phyloP scores from a whole-genome alignment of 2,888 invertebrate species.

The Hyposoter didymator region DNA sequence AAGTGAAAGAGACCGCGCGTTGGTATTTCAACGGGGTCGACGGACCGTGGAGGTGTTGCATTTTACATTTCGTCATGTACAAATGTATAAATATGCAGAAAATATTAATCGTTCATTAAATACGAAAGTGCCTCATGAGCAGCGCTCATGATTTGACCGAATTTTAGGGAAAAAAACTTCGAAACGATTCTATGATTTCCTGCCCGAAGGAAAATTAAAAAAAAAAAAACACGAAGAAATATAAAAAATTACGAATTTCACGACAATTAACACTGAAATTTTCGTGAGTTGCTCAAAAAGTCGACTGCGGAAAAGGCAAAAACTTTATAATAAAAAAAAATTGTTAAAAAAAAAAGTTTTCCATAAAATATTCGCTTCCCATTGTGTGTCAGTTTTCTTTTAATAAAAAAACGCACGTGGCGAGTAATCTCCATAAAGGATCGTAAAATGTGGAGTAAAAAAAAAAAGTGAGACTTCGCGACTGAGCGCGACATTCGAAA shows the following conservation, averaged over 20 bases:
- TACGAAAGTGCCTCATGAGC: slow-evolving; percentile 3
- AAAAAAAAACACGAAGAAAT: neutral
- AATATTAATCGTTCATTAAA: slow-evolving; percentile 9
- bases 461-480: neutral
- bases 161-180: neutral
- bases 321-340: too few species aligned
- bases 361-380: too few species aligned
- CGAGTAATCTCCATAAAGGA: too few species aligned
- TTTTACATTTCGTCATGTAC: slow-evolving; percentile 44
- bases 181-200: neutral
- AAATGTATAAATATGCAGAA: slow-evolving; percentile 2
- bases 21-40: slow-evolving; percentile 66
- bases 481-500: neutral
- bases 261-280: too few species aligned
- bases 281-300: too few species aligned
- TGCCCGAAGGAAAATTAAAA: neutral
- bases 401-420: too few species aligned
- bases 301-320: too few species aligned
- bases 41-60: slow-evolving; percentile 62
- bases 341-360: too few species aligned
- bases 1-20: slow-evolving; percentile 60
- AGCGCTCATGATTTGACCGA: too few species aligned
- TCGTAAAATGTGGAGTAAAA: slow-evolving; percentile 10
- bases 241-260: too few species aligned
- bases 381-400: too few species aligned